Base-by-base conservation (phyloP, 1,140 invertebrate genomes). In the Aphelenchoides besseyi region DNA sequence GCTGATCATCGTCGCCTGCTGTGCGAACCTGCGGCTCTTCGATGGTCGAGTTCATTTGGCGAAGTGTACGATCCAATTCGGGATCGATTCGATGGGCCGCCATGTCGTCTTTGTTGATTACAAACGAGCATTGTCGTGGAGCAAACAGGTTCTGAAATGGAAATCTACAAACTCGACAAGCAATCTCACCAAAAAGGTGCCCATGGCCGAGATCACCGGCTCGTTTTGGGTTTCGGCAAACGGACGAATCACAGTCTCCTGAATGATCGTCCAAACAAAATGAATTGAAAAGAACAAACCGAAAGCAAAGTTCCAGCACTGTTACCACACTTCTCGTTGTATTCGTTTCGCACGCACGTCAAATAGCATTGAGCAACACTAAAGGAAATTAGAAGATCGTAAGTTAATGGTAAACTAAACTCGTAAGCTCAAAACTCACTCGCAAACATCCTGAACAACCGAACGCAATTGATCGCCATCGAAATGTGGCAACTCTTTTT, bases 291-390 rank as follows among this genome's bases (percentile, higher is more conserved):
- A 12, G 41, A 48, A 48, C 41, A 48, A 48, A 48, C 55, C 32
- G 63, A 66, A 12, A 66, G 32, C 1, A 66, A 37, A n/a, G 63
- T 66, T n/a, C 63, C 63, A 0, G 63, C 63, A 53, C 32, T 66
- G 12, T 66, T 35, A 16, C 63, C 63, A 32, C 63, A 66, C 3
- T 66, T 66, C 16, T 29, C 23, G 63, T 66, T 30, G 63, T 66
- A 66, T n/a, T 29, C 63, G 18, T 18, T 66, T 12, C 63, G 63
- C 1, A 66, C 1, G 36, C 63, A 66, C 1, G 26, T 66, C 32
- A 66, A 66, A 35, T 66, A 66, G 3, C 63, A 66, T 2, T 29
- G 16, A 2, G 63, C 30, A 37, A 66, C 16, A 12, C 63, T 66
- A 8, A 59, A 59, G 12, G n/a, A 28, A 18, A 2, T n/a, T 48